phyloP scores from a whole-genome alignment of 2,113 vertebrate species.

The Glareola pratincola region DNA sequence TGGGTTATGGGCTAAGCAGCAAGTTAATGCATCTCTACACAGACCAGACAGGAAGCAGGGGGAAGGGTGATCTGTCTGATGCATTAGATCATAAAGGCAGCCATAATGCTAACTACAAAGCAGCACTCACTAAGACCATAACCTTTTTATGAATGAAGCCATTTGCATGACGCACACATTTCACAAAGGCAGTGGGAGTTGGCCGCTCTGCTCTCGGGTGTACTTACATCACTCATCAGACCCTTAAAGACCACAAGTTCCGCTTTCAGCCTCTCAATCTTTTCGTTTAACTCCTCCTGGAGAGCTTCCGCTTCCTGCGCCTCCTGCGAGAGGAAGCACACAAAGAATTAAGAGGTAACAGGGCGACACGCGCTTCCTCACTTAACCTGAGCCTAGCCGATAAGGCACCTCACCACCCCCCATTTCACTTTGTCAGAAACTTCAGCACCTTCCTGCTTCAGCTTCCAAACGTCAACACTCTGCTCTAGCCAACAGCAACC shows the following conservation, averaged over 20 bases:
- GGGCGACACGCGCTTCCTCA: neutral
- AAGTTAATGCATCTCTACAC: constrained; percentile 77
- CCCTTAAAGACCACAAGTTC: constrained; percentile 98
- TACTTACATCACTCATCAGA: constrained; percentile 97
- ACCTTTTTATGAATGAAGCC: constrained; percentile 63
- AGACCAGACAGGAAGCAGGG: constrained; percentile 66
- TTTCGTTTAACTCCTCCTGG: constrained; percentile 90
- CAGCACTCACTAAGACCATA: constrained; percentile 50
- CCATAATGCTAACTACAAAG: constrained; percentile 70
- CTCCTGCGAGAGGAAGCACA: constrained; percentile 70
- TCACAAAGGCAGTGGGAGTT: neutral
- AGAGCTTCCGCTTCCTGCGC: constrained; percentile 85
- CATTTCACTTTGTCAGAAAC: neutral
- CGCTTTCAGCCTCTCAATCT: constrained; percentile 92
- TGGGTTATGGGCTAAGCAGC: constrained; percentile 67
- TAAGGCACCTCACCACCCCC: neutral
- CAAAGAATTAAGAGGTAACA: neutral
- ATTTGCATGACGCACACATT: constrained; percentile 49
- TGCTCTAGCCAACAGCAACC: neutral
- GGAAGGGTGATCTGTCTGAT: constrained; percentile 54
- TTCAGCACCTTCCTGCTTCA: neutral
- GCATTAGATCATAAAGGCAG: constrained; percentile 68
- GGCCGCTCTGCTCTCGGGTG: neutral
- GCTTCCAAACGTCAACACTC: neutral
- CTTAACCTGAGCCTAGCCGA: neutral